Base-by-base conservation (phyloP, 2,888 invertebrate species). In the Alcis repandata region DNA sequence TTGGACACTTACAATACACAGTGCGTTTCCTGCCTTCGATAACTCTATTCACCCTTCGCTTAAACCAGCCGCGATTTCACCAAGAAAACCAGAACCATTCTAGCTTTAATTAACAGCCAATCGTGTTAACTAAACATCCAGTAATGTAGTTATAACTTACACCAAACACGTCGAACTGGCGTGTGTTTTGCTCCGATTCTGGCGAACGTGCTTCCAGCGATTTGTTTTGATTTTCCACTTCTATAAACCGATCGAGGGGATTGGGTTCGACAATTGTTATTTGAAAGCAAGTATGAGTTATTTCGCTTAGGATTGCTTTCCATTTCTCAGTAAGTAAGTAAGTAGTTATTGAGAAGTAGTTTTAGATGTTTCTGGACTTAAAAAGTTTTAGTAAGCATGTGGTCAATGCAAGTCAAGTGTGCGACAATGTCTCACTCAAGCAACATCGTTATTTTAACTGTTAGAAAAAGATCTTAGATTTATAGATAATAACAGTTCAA, bases 191-290 rank as follows among this genome's bases (percentile, higher is more conserved):
- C 17, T 49, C 6, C 48, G 20, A 33, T 54, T 48, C 56, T 15
- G 51, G 3, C 2, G 62, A 51, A 63, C 63, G 63, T 63, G 59
- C 58, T 32, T 53, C 36, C 3, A 17, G 2, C 32, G 7, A 41
- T 1, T 41, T 59, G 45, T 57, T 63, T 57, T 57, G 43, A 63
- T 57, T 63, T 41, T 41, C 49, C 36, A 49, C 56, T 51, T 56
- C n/a, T 51, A 63, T 57, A 51, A 20, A 43, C 57, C 27, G 33
- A 48, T 54, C 46, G 54, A 32, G n/a, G 13, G 48, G 33, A 46
- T 54, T 54, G 40, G 17, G 33, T 62, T 43, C 19, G 13, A 27
- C 41, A 17, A 32, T 54, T 43, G 54, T 41, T 53, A 27, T 53
- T 41, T 20, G 56, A 56, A 56, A 56, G 56, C 45, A 22, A 45